A percentile compares a stretch with the other conserved stretches of the same genome.
Evolutionary conservation across 2,113 vertebrate genomes (phyloP).

Genomic region (Spilogale gracilis): DNA sequence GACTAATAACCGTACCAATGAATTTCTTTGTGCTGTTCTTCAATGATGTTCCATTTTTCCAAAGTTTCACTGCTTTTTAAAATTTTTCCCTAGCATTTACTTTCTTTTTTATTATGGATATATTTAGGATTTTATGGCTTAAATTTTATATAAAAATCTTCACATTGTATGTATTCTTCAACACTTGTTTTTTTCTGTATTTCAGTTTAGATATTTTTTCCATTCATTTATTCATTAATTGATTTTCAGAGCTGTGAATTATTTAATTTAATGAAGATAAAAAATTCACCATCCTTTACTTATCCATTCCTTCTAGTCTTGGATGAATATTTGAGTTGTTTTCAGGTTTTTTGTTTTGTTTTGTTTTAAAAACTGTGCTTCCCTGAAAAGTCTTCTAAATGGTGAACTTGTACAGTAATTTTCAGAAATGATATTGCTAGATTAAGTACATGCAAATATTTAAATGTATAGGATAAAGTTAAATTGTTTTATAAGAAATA

Average conservation of each 20-base stretch:
- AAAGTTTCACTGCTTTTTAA: not conserved
- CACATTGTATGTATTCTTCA: not conserved
- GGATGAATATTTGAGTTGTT: slow-evolving; percentile 6
- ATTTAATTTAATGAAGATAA: not conserved
- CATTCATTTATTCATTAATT: not conserved
- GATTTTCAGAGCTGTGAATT: not conserved
- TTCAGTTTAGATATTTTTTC: not conserved
- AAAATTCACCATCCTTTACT: not conserved
- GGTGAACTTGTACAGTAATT: not conserved
- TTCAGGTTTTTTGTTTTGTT: not conserved
- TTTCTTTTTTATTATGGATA: not conserved
- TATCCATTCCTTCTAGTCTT: not conserved
- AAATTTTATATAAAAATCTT: not conserved
- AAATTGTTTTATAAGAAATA: not conserved
- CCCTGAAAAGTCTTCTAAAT: not conserved
- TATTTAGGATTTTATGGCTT: not conserved
- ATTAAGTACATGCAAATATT: not conserved
- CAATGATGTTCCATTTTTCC: not conserved
- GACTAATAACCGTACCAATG: not conserved
- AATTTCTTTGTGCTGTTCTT: not conserved
- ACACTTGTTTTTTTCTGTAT: not conserved
- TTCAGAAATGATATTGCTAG: not conserved
- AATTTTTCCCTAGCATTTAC: not conserved
- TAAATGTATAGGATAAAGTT: not conserved
- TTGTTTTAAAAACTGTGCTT: not conserved